Conservation (phyloP, 1,140 invertebrate genomes). For the Patella vulgata region DNA sequence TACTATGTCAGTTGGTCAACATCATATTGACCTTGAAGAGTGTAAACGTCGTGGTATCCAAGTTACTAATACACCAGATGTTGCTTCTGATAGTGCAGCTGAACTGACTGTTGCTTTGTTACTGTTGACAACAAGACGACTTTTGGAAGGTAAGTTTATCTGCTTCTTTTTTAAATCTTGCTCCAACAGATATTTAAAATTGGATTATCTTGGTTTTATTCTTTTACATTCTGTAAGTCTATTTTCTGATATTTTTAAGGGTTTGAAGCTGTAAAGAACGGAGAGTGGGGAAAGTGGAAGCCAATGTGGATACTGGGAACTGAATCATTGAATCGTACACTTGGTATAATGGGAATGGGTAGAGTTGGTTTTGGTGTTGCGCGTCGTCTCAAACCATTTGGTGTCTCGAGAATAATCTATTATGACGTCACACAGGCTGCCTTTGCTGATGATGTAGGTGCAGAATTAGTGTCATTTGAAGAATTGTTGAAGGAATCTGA, state of each 20-base stretch:
- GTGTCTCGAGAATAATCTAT: conserved; percentile 77
- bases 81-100: conserved; percentile 91
- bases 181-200: not conserved
- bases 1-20: conserved; percentile 87
- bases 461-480: conserved; percentile 73
- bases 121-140: conserved; percentile 79
- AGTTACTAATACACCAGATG: conserved; percentile 85
- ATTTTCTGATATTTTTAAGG: conserved; percentile 35
- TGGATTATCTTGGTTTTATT: not conserved
- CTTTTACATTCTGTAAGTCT: conserved; percentile 4
- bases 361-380: conserved; percentile 76
- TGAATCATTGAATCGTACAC: conserved; percentile 78
- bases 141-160: conserved; percentile 77
- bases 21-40: conserved; percentile 68
- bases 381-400: conserved; percentile 76
- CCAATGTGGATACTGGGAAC: conserved; percentile 90
- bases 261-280: conserved; percentile 49
- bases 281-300: conserved; percentile 75
- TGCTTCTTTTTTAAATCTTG: not conserved
- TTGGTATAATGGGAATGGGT: conserved; percentile 87
- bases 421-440: conserved; percentile 73
- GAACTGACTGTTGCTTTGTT: conserved; percentile 85
- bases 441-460: conserved; percentile 72
- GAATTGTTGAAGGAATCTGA: conserved; percentile 53
- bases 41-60: conserved; percentile 61